Percentiles rank a stretch among this genome's conserved stretches.
These are phyloP conservation scores for Arvicanthis niloticus DNA, from an alignment of 2,113 vertebrate genomes.

Conservation along the genomic window DNA sequence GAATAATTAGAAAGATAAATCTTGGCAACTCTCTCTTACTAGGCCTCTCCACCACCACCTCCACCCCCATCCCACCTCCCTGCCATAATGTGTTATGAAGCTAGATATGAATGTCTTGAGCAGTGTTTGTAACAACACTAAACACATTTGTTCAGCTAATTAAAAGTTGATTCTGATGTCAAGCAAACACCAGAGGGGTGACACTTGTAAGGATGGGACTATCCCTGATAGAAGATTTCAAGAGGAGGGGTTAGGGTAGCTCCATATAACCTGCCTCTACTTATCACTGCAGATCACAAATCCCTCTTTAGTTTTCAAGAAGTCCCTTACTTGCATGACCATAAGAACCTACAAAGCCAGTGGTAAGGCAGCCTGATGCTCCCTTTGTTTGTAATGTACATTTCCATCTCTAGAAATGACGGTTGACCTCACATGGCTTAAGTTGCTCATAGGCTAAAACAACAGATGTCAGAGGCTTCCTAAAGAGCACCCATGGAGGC, in stretches of 20 bases:
- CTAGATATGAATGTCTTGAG: conserved; percentile 44
- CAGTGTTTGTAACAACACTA: conserved; percentile 3
- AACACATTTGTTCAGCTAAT: conserved; percentile 53
- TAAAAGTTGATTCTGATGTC: conserved; percentile 45
- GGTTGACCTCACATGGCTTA: conserved; percentile 30
- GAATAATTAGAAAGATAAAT: conserved; percentile 83
- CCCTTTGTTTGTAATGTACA: background rate
- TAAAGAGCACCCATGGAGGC: background rate
- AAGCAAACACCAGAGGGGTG: background rate
- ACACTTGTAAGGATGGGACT: background rate
- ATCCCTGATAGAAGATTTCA: background rate
- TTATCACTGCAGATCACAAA: background rate
- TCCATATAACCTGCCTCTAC: background rate
- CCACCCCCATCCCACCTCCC: conserved; percentile 48
- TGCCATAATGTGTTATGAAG: conserved; percentile 55
- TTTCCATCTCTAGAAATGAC: conserved; percentile 50
- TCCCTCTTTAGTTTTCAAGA: background rate
- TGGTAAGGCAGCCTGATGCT: background rate
- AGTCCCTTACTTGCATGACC: background rate
- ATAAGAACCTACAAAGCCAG: background rate
- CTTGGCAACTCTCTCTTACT: conserved; percentile 69
- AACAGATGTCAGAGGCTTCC: background rate
- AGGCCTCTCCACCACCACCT: conserved; percentile 22
- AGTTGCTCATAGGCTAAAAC: background rate
- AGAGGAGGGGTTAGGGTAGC: background rate